A percentile compares a stretch with the other conserved stretches of the same genome.
Conservation (phyloP, 2,888 invertebrate genomes). For the Carterocephalus palaemon region DNA sequence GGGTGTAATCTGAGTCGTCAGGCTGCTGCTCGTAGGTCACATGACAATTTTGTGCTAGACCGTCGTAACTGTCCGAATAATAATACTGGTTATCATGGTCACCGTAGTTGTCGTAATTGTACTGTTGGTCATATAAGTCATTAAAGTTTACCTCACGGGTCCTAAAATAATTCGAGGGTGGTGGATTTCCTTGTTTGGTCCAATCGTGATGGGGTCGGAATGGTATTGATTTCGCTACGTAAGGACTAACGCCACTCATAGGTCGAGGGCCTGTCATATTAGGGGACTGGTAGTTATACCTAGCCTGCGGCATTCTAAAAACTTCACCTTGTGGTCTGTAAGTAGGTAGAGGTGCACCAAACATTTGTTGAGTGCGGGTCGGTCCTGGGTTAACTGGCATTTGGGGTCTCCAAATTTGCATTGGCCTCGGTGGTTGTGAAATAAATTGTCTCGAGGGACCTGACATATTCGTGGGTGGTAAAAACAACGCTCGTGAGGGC, state of each 20-base stretch:
- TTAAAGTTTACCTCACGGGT: slow-evolving; percentile 30
- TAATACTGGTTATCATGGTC: slow-evolving; percentile 17
- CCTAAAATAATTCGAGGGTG: slow-evolving; percentile 32
- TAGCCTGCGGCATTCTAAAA: slow-evolving; percentile 17
- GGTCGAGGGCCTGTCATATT: slow-evolving; percentile 2
- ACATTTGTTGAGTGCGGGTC: slow-evolving; percentile 30
- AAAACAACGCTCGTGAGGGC: too few species aligned
- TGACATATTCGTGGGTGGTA: too few species aligned
- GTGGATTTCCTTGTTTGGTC: slow-evolving; percentile 28
- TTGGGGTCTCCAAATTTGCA: slow-evolving; percentile 20
- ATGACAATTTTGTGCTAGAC: neutral
- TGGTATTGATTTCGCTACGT: slow-evolving; percentile 17
- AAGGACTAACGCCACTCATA: slow-evolving; percentile 27
- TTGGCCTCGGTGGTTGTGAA: too few species aligned
- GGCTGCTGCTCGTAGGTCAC: neutral
- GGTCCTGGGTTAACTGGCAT: slow-evolving; percentile 17
- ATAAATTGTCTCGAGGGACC: too few species aligned
- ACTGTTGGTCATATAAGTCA: slow-evolving; percentile 16
- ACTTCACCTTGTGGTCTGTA: slow-evolving; percentile 22
- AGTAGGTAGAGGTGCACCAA: slow-evolving; percentile 26
- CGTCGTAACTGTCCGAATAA: neutral
- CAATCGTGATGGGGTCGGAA: slow-evolving; percentile 24
- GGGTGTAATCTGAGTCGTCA: neutral
- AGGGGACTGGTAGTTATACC: neutral
- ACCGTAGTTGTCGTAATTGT: slow-evolving; percentile 23